Evolutionary conservation across 2,888 invertebrate species (phyloP).

Genomic region (Hypsopygia costalis): DNA sequence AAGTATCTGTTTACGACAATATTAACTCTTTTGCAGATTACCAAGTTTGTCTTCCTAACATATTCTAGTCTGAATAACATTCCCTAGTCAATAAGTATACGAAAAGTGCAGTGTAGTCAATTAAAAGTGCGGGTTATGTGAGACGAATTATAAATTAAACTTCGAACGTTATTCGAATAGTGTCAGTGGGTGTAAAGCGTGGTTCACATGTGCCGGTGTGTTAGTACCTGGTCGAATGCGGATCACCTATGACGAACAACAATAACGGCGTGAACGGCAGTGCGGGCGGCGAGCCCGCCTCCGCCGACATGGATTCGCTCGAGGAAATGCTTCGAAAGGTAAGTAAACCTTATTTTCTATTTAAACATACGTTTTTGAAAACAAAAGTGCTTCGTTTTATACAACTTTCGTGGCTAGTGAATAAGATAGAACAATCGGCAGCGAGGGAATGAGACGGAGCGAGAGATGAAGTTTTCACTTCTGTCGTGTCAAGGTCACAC

Average conservation of each 20-base stretch:
- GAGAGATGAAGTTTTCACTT: too few species aligned
- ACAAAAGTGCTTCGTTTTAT: too few species aligned
- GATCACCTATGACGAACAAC: slow-evolving; percentile 81
- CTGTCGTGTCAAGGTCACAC: too few species aligned
- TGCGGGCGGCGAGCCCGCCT: slow-evolving; percentile 82
- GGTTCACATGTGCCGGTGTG: slow-evolving; percentile 31
- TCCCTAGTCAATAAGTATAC: slow-evolving; percentile 11
- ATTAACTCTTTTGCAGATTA: slow-evolving; percentile 12
- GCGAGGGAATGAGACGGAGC: too few species aligned
- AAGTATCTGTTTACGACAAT: too few species aligned
- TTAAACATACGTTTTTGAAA: neutral
- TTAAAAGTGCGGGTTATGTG: slow-evolving; percentile 11
- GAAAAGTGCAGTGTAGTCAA: slow-evolving; percentile 10
- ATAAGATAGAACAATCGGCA: too few species aligned
- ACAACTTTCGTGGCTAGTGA: too few species aligned
- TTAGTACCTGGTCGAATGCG: slow-evolving; percentile 44
- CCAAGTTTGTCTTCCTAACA: slow-evolving; percentile 29
- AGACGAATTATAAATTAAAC: slow-evolving; percentile 11
- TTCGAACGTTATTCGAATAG: slow-evolving; percentile 17
- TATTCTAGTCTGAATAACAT: slow-evolving; percentile 30
- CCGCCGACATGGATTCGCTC: slow-evolving; percentile 87
- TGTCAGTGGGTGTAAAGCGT: slow-evolving; percentile 27
- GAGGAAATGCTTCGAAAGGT: slow-evolving; percentile 91
- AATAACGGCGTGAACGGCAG: slow-evolving; percentile 82
- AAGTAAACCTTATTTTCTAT: slow-evolving; percentile 31